phyloP scores from a whole-genome alignment of 2,113 vertebrate species.

The Semicossyphus pulcher region DNA sequence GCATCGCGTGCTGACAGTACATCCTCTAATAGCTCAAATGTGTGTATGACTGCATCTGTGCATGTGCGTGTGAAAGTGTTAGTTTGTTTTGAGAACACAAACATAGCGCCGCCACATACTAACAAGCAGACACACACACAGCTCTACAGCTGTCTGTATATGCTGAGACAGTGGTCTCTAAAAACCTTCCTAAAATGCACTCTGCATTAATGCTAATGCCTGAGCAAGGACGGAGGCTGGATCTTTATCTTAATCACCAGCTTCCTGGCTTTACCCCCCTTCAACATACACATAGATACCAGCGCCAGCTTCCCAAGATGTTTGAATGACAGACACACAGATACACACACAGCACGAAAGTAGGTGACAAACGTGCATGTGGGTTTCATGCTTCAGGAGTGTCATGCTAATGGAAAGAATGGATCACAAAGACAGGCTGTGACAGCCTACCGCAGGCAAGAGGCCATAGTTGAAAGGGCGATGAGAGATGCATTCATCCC shows the following conservation, averaged over 20 bases:
- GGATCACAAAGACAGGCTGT: constrained; percentile 28
- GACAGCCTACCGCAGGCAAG: constrained; percentile 30
- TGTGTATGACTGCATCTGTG: background rate
- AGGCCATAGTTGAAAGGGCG: constrained; percentile 21
- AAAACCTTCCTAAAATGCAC: constrained; percentile 44
- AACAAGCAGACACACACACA: constrained; percentile 36
- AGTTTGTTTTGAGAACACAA: constrained; percentile 26
- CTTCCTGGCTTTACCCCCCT: constrained; percentile 40
- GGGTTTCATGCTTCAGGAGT: constrained; percentile 25
- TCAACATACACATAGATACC: constrained; percentile 2
- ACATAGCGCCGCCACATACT: constrained; percentile 6
- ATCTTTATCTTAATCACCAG: constrained; percentile 69
- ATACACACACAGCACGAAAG: background rate
- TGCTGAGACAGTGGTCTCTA: constrained; percentile 28
- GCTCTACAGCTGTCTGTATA: constrained; percentile 23
- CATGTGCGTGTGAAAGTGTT: background rate
- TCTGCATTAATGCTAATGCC: constrained; percentile 16
- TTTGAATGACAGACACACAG: background rate
- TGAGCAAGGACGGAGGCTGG: constrained; percentile 26
- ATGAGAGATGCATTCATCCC: constrained; percentile 24
- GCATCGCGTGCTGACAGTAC: constrained; percentile 29
- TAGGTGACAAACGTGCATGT: constrained; percentile 34
- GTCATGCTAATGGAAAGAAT: constrained; percentile 4
- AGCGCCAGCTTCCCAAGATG: constrained; percentile 11
- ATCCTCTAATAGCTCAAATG: constrained; percentile 36